Percentiles rank a stretch among this genome's conserved stretches.
Evolutionary conservation across 2,888 invertebrate genomes (phyloP).

Genomic region (Cryptocephalus moraei): DNA sequence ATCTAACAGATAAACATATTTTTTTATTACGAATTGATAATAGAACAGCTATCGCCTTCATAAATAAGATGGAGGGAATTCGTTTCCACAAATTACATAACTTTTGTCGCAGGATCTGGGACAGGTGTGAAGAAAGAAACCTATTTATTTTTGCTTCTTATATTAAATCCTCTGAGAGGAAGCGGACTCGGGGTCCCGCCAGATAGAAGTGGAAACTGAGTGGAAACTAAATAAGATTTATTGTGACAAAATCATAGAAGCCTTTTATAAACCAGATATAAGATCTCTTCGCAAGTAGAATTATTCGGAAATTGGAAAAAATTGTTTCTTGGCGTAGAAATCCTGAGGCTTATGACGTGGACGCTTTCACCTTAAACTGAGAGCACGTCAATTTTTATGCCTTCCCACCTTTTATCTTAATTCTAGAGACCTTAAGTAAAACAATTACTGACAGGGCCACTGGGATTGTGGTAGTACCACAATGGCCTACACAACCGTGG

Average conservation of each 20-base stretch:
- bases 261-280: constrained; percentile 1
- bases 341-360: constrained; percentile 3
- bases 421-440: not conserved
- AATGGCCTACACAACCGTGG: constrained; percentile 3
- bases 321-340: constrained; percentile 4
- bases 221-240: not conserved
- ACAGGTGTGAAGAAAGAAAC: constrained; percentile 1
- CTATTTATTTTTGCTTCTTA: not conserved
- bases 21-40: constrained; percentile 3
- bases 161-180: not conserved
- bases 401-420: constrained; percentile 4
- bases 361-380: constrained; percentile 7
- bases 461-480: constrained; percentile 1
- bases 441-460: not conserved
- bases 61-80: constrained; percentile 1
- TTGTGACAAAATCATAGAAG: constrained; percentile 2
- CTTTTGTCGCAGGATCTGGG: not conserved
- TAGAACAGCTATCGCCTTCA: not conserved
- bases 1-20: not conserved
- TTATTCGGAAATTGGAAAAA: constrained; percentile 3
- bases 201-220: constrained; percentile 3
- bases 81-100: not conserved
- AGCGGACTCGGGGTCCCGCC: not conserved
- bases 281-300: constrained; percentile 5
- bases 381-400: constrained; percentile 2